Percentiles rank a stretch among this genome's conserved stretches.
phyloP scores from a whole-genome alignment of 2,113 vertebrate species.

The Syngnathoides biaculeatus region DNA sequence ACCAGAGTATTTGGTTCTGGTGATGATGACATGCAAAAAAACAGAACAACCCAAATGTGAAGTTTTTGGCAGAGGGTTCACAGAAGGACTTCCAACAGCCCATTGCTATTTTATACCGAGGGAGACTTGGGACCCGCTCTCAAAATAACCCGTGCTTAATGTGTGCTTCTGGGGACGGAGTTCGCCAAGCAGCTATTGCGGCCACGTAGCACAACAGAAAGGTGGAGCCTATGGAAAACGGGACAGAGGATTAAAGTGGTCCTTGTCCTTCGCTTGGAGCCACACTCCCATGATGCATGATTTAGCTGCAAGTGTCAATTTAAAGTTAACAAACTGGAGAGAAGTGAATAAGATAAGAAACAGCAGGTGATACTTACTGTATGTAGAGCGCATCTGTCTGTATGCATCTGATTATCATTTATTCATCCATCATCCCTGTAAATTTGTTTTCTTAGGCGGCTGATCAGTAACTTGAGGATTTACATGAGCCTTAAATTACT shows the following conservation, averaged over 20 bases:
- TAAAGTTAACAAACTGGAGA: conserved; percentile 28
- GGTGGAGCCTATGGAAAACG: conserved; percentile 9
- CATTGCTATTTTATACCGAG: not conserved
- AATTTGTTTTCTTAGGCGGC: conserved; percentile 5
- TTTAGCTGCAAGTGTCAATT: conserved; percentile 12
- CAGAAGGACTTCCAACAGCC: not conserved
- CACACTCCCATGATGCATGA: conserved; percentile 15
- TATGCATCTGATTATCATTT: conserved; percentile 21
- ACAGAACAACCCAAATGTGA: not conserved
- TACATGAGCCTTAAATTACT: not conserved
- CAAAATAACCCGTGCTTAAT: not conserved
- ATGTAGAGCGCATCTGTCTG: conserved; percentile 18
- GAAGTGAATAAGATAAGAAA: conserved; percentile 11
- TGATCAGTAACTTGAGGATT: not conserved
- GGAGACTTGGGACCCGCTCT: not conserved
- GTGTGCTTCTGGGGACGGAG: not conserved
- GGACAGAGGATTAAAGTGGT: conserved; percentile 17
- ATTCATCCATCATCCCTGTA: conserved; percentile 34
- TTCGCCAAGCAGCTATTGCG: not conserved
- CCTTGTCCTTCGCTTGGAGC: conserved; percentile 16
- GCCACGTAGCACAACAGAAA: not conserved
- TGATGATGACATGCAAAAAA: no score
- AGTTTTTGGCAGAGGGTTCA: not conserved
- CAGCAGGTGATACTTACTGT: conserved; percentile 7
- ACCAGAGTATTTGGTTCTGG: not conserved